Evolutionary conservation across 2,113 vertebrate species (phyloP), one percentile per base, ranked within the genome.

Genomic region (Hypanus sabinus): DNA sequence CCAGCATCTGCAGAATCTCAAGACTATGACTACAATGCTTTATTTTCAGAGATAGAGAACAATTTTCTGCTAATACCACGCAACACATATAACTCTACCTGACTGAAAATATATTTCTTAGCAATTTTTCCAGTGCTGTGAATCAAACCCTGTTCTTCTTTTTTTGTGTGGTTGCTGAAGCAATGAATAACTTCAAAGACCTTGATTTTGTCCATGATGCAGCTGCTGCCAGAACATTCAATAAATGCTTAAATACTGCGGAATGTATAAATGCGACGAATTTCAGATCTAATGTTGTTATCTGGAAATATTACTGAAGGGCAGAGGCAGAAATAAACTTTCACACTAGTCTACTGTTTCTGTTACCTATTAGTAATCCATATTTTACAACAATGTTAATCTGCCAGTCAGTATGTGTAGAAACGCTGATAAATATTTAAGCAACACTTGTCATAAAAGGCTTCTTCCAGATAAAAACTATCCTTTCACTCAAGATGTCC

Each of bases 391-490:
- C 83, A 87, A 87, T 87, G 83, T 60, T 80, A 9, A 30, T 87
- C 83, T 87, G 83, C 11, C 83, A 87, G 20, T 85, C 81, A 85
- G 55, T 87, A 14, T 87, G 83, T 62, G 60, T 9, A 85, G 24
- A 85, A 85, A 85, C 1, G 0, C 81, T 57, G 38, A 85, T 85
- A 27, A 85, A 85, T 46, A 85, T 85, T 85, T 20, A 85, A 57
- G 10, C 38, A 46, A 24, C 81, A 85, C 18, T 85, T 55, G 22
- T 85, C 81, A 85, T 85, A 55, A 46, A 24, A 85, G 55, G 38
- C 33, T 46, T 85, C 38, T 85, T 85, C 46, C 81, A 85, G 76
- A 77, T 77, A 77, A 77, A n/a, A 85, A 85, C 46, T 46, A 85
- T 57, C 55, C 80, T 83, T 57, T 85, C 24, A 85, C 81, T 85